Conservation (phyloP, 2,113 vertebrate species). For the Okapia johnstoni region DNA sequence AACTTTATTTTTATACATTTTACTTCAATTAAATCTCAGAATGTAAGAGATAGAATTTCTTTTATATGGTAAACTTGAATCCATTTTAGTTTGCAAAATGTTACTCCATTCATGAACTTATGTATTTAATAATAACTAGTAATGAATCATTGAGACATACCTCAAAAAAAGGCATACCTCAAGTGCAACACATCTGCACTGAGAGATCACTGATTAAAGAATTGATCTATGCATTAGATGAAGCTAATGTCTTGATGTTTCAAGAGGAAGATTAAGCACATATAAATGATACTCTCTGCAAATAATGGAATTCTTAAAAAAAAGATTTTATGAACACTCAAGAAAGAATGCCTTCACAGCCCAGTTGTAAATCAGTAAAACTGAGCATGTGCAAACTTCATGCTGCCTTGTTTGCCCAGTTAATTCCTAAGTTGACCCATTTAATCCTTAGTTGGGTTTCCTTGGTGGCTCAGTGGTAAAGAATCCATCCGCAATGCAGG, state of each 20-base stretch:
- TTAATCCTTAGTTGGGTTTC: neutral
- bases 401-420: neutral
- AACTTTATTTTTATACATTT: neutral
- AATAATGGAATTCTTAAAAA: neutral
- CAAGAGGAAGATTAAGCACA: neutral
- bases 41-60: neutral
- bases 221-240: neutral
- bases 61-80: neutral
- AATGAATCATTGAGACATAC: neutral
- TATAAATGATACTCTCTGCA: neutral
- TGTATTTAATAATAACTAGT: neutral
- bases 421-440: neutral
- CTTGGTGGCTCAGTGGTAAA: neutral
- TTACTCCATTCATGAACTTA: neutral
- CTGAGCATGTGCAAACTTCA: neutral
- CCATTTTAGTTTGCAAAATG: neutral
- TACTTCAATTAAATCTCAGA: neutral
- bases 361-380: neutral
- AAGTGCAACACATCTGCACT: neutral
- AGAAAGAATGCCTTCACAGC: neutral
- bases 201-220: neutral
- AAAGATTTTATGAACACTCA: neutral
- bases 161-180: neutral
- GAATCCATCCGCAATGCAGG: neutral
- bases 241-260: neutral